Evolutionary conservation across 2,888 invertebrate genomes (phyloP).

Genomic region (Timema podura): DNA sequence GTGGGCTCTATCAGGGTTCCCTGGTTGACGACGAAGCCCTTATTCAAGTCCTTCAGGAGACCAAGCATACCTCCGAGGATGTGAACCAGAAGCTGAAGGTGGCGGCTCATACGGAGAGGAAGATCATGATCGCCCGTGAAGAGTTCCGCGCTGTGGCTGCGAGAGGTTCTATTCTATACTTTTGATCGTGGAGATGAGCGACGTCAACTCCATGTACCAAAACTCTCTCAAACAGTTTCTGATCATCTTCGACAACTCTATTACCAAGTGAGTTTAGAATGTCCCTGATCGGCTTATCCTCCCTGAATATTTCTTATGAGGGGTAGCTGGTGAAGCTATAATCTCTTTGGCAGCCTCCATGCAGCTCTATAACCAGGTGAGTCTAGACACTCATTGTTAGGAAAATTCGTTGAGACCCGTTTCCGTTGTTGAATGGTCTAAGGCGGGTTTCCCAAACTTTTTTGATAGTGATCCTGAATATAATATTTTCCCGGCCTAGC

Average conservation of each 20-base stretch:
- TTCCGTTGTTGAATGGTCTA: no score
- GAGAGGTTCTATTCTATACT: slow-evolving; percentile 90
- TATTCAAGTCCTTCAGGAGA: slow-evolving; percentile 82
- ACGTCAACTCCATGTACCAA: slow-evolving; percentile 96
- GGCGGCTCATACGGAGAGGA: slow-evolving; percentile 89
- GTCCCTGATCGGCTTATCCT: neutral
- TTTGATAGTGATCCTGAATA: no score
- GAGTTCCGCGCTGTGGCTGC: slow-evolving; percentile 94
- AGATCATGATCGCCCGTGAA: slow-evolving; percentile 89
- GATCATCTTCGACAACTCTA: slow-evolving; percentile 88
- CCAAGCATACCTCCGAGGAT: slow-evolving; percentile 87
- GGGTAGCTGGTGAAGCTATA: neutral
- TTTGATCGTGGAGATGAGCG: slow-evolving; percentile 96
- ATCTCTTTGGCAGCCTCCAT: no score
- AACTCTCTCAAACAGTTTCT: slow-evolving; percentile 93
- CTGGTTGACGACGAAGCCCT: slow-evolving; percentile 94
- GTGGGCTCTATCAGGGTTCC: slow-evolving; percentile 57
- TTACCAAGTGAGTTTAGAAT: slow-evolving; percentile 58
- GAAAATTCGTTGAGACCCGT: no score
- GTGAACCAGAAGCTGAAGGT: slow-evolving; percentile 91
- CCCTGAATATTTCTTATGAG: slow-evolving; percentile 19
- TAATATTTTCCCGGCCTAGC: no score
- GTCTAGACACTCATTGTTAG: no score
- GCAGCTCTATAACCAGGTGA: no score
- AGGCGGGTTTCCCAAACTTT: no score